phyloP scores from a whole-genome alignment of 1,140 invertebrate genomes.

The Ridgeia piscesae region DNA sequence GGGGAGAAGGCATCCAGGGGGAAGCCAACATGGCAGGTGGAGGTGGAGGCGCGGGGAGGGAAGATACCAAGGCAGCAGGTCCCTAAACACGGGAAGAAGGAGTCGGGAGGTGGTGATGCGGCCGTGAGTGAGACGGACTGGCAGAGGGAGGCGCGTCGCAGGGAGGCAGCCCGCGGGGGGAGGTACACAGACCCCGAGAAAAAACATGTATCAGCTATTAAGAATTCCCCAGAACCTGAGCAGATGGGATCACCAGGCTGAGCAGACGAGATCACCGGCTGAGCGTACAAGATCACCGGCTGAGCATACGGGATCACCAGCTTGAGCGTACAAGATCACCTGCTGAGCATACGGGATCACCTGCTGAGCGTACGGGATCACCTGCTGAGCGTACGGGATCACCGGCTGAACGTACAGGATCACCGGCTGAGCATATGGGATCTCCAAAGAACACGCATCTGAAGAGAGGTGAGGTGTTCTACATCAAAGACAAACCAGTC shows the following conservation, averaged over 20 bases:
- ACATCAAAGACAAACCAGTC: not conserved
- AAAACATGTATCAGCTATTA: not conserved
- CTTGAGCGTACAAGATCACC: not conserved
- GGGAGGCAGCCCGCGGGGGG: conserved; percentile 35
- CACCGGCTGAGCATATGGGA: not conserved
- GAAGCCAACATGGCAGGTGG: conserved; percentile 12
- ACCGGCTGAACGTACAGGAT: not conserved
- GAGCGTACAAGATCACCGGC: not conserved
- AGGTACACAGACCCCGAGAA: conserved; percentile 20
- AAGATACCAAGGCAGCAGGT: not conserved
- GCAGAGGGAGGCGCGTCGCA: conserved; percentile 43
- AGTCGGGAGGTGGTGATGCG: not conserved
- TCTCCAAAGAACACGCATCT: not conserved
- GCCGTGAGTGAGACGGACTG: conserved; percentile 29
- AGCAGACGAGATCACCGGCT: not conserved
- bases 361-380: not conserved
- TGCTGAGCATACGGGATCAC: not conserved
- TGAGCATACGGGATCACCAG: not conserved
- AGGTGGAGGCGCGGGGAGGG: not conserved
- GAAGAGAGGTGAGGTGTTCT: not conserved
- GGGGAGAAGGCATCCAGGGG: not conserved
- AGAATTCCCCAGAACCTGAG: not conserved
- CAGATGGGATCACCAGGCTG: not conserved
- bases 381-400: not conserved
- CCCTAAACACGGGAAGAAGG: not conserved